Percentiles rank a stretch among this genome's conserved stretches.
Evolutionary conservation across 1,140 invertebrate species (phyloP).

Genomic region (Macrobrachium nipponense): DNA sequence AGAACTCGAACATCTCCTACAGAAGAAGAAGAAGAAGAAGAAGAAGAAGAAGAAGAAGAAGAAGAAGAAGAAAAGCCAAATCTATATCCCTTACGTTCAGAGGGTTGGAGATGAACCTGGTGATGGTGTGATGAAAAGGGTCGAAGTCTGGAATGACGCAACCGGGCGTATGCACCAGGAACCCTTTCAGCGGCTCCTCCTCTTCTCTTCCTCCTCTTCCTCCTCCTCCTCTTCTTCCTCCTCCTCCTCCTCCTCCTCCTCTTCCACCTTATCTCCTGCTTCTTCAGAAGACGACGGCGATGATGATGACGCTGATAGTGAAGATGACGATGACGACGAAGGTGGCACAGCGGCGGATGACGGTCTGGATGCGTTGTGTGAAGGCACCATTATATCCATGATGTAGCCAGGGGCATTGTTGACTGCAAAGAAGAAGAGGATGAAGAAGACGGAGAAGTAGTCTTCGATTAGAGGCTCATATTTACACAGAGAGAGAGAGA

Average conservation of each 20-base stretch:
- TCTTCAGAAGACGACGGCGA: neutral
- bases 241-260: neutral
- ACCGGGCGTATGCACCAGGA: slow-evolving; percentile 78
- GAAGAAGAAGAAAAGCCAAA: neutral
- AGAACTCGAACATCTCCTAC: too few relatives aligned
- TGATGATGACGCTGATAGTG: neutral
- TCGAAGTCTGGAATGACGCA: slow-evolving; percentile 84
- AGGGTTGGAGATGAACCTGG: slow-evolving; percentile 68
- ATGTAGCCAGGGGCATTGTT: slow-evolving; percentile 39
- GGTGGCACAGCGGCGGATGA: neutral
- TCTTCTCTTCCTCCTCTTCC: neutral
- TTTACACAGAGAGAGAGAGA: neutral
- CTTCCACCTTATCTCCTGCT: neutral
- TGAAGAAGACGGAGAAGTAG: too few relatives aligned
- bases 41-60: neutral
- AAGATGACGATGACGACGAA: neutral
- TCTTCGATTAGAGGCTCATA: neutral
- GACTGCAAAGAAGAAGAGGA: slow-evolving; percentile 1
- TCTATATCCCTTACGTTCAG: slow-evolving; percentile 21
- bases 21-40: neutral
- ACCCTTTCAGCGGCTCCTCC: slow-evolving; percentile 67
- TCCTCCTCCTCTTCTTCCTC: neutral
- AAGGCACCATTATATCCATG: slow-evolving; percentile 42
- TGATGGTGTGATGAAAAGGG: slow-evolving; percentile 78
- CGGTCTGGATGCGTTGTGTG: slow-evolving; percentile 22